Evolutionary conservation across 1,140 invertebrate species (phyloP).

Genomic region (Drosophila suzukii): DNA sequence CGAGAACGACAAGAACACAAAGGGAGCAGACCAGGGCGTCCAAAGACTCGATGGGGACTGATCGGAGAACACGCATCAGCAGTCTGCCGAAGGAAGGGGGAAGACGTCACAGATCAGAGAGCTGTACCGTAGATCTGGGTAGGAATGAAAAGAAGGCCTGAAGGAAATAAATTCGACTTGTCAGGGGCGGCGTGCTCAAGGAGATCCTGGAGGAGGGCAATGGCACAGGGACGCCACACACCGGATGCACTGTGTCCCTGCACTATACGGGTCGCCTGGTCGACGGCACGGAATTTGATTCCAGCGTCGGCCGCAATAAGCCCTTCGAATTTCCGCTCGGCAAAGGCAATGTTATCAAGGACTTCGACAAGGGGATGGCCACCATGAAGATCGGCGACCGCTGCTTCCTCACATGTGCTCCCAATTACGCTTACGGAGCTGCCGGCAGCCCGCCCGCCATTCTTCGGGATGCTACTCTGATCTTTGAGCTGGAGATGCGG

Average conservation of each 20-base stretch:
- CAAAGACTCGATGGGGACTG: too few relatives aligned
- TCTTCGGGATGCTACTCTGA: constrained; percentile 94
- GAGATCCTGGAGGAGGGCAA: constrained; percentile 89
- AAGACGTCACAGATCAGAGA: too few relatives aligned
- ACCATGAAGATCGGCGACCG: constrained; percentile 97
- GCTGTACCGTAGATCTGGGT: too few relatives aligned
- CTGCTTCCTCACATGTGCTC: constrained; percentile 92
- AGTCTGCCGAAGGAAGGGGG: too few relatives aligned
- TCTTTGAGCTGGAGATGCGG: constrained; percentile 96
- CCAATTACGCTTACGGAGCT: constrained; percentile 96
- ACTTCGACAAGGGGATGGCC: constrained; percentile 97
- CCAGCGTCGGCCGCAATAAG: constrained; percentile 91
- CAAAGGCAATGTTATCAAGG: constrained; percentile 94
- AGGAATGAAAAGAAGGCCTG: constrained; percentile 74
- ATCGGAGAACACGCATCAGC: too few relatives aligned
- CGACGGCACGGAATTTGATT: constrained; percentile 97
- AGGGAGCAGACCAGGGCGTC: too few relatives aligned
- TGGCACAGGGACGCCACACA: constrained; percentile 81
- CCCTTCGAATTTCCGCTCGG: constrained; percentile 94
- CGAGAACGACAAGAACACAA: too few relatives aligned
- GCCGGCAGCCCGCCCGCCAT: constrained; percentile 94
- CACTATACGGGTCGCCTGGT: constrained; percentile 97
- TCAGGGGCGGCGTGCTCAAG: constrained; percentile 92
- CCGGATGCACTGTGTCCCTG: constrained; percentile 90
- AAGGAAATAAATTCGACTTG: constrained; percentile 76